Conservation (phyloP, 2,113 vertebrate genomes). For the Charadrius vociferus region DNA sequence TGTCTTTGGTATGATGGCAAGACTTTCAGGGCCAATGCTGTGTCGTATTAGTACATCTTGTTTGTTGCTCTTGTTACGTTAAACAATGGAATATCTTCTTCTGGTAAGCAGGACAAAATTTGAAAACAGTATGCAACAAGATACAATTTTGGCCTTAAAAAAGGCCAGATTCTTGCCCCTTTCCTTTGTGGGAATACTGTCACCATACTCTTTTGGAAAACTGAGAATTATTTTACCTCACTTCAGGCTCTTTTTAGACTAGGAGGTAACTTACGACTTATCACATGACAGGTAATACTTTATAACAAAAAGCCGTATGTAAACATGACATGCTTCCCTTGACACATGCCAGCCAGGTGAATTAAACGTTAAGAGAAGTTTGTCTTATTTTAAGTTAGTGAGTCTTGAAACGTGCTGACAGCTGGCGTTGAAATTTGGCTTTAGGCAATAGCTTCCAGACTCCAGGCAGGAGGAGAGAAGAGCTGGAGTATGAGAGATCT, state of each 20-base stretch:
- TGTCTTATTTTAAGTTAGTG: neutral
- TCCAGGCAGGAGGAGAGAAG: neutral
- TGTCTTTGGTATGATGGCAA: neutral
- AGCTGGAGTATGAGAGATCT: neutral
- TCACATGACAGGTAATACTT: neutral
- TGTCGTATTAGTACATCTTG: neutral
- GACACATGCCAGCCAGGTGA: neutral
- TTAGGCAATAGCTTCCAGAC: neutral
- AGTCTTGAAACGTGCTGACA: neutral
- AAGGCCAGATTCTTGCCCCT: neutral
- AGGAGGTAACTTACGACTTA: neutral
- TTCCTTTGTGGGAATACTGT: neutral
- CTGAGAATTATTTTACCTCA: neutral
- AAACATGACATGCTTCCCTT: neutral
- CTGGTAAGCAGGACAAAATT: neutral
- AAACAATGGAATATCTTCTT: neutral
- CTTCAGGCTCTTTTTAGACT: neutral
- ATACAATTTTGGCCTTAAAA: neutral
- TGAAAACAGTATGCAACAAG: neutral
- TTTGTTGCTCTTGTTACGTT: neutral
- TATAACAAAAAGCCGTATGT: neutral
- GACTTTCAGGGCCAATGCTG: neutral
- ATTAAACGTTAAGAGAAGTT: neutral
- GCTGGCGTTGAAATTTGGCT: neutral
- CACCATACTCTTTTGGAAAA: neutral